Evolutionary conservation across 2,888 invertebrate genomes (phyloP).

Genomic region (Acanthoscelides obtectus): DNA sequence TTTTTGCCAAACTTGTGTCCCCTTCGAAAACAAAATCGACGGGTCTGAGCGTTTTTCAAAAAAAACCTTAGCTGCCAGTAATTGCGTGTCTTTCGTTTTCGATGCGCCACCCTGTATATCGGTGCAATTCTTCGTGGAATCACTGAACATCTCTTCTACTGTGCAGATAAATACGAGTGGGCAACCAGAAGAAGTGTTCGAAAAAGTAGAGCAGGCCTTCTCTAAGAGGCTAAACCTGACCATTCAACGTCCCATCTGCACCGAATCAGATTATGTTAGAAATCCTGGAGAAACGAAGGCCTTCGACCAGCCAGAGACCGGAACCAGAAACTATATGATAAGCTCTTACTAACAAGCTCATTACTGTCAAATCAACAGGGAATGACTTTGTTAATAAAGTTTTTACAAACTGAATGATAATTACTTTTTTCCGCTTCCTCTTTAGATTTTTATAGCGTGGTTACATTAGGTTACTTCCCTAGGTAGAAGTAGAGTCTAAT

Average conservation of each 20-base stretch:
- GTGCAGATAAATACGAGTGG: constrained; percentile 20
- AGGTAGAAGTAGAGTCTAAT: no score
- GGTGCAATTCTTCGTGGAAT: no score
- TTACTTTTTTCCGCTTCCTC: neutral
- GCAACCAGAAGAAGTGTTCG: constrained; percentile 15
- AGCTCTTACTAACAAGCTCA: neutral
- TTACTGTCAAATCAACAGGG: neutral
- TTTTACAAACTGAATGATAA: neutral
- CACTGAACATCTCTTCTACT: neutral
- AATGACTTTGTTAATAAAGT: neutral
- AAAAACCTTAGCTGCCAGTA: no score
- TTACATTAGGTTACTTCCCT: neutral
- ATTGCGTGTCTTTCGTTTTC: no score
- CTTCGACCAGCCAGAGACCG: neutral
- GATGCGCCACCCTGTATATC: no score
- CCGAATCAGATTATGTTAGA: constrained; percentile 19
- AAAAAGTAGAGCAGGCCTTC: constrained; percentile 15
- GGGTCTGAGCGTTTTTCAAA: no score
- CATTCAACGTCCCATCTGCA: constrained; percentile 12
- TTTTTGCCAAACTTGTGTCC: no score
- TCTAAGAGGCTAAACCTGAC: constrained; percentile 12
- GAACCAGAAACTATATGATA: neutral
- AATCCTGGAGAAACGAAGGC: constrained; percentile 5
- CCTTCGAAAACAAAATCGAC: no score
- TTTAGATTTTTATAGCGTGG: neutral